Base-by-base conservation (phyloP, 2,888 invertebrate genomes). In the Pachydiplax longipennis region DNA sequence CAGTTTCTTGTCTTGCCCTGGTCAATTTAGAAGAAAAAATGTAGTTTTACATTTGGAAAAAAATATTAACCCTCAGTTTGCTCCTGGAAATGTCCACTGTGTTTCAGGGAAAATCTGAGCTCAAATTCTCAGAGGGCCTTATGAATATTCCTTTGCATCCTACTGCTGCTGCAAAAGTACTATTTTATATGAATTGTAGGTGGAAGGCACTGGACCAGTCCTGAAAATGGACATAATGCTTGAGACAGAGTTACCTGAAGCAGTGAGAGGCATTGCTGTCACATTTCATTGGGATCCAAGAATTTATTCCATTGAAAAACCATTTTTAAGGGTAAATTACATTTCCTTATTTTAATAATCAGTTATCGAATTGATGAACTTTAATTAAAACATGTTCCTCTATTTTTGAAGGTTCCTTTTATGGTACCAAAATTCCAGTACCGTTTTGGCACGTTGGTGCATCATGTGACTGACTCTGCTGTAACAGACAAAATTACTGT, bases 201-300 rank as follows among this genome's bases (percentile, higher is more conserved):
- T 98, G 44, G 95, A 98, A 93, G 99, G 99, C 0, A 95, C 98
- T 6, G 99, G 99, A 0, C 98, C 98, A 0, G 96, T 96, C 91
- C 98, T 99, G 94, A 96, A 96, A 83, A 95, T 99, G 92, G 96
- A 96, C 35, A 95, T 99, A 35, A 96, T 96, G 8, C 94, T 99
- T 61, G 97, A 98, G 94, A 98, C 98, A 94, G 95, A 97, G 92
- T 97, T 97, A 5, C 94, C 95, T 1, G 95, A 96, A 92, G 95
- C 97, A 0, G 96, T 96, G 1, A 94, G 95, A 35, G 96, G 96
- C 90, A 94, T 98, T 40, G 94, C 96, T 53, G 95, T 98, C 37
- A 94, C 97, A 73, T 96, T 98, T 92, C 97, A 97, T 93, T 97
- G 96, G 58, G 97, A 98, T 93, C 95, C 96, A 4, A 94, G 95